These are phyloP conservation scores for Asobara japonica DNA, from an alignment of 1,140 invertebrate species.

Conservation along the genomic window DNA sequence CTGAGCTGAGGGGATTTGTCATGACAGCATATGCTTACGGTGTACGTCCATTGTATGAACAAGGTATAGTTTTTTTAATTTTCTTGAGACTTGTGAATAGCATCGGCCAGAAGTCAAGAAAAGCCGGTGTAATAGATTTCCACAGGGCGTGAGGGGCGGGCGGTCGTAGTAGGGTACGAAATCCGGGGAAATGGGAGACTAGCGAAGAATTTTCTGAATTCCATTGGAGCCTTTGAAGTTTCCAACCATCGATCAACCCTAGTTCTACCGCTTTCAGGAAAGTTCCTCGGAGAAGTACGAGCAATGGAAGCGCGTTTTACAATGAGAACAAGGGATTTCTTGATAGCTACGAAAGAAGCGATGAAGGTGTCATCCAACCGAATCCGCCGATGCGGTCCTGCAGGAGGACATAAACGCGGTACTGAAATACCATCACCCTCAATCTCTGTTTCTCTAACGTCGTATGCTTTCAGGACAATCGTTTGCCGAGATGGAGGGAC, in stretches of 20 bases:
- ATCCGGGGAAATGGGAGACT: no score
- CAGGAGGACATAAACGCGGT: background rate
- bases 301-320: background rate
- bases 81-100: no score
- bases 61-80: background rate
- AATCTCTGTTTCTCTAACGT: background rate
- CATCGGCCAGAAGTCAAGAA: no score
- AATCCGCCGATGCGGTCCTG: constrained; percentile 4
- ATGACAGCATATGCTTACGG: constrained; percentile 3
- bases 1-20: background rate
- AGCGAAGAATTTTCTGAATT: no score
- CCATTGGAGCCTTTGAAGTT: no score
- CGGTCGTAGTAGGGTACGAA: no score
- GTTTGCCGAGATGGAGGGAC: background rate
- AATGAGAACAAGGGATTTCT: background rate
- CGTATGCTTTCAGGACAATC: background rate
- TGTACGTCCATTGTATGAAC: background rate
- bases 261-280: background rate
- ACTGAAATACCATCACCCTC: no score
- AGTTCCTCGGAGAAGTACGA: background rate
- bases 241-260: background rate
- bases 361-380: background rate
- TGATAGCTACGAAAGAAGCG: background rate
- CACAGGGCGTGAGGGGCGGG: no score
- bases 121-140: no score